These are phyloP conservation scores for Ips typographus DNA, from an alignment of 1,140 invertebrate genomes.

Conservation along the genomic window DNA sequence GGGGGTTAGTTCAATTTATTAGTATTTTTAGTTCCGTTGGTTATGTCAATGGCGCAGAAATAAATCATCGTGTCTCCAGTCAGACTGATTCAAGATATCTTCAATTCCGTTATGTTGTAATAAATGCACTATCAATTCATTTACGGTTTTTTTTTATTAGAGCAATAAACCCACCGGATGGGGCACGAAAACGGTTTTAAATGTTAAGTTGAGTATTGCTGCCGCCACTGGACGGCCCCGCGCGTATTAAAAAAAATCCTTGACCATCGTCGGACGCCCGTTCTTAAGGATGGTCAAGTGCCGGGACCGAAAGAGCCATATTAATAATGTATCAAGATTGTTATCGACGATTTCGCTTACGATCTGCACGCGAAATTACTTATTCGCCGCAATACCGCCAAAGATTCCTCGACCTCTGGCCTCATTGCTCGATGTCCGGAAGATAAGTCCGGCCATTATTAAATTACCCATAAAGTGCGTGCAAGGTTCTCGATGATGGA, in stretches of 20 bases:
- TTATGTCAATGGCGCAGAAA: too few species aligned
- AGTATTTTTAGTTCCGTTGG: too few species aligned
- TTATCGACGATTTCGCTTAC: conserved; percentile 31
- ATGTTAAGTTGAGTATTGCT: too few species aligned
- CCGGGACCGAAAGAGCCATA: conserved; percentile 23
- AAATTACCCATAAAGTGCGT: not conserved
- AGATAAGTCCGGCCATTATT: conserved; percentile 1
- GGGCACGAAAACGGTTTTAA: too few species aligned
- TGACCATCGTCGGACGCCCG: conserved; percentile 20
- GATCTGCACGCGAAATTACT: conserved; percentile 28
- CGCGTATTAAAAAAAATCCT: conserved; percentile 11
- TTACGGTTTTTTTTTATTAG: too few species aligned
- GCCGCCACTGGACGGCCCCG: not conserved
- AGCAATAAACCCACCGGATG: too few species aligned
- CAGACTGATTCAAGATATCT: too few species aligned
- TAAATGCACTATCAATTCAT: too few species aligned
- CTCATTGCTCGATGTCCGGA: conserved; percentile 20
- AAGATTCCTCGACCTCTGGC: conserved; percentile 17
- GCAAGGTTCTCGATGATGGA: too few species aligned
- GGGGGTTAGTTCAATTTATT: not conserved
- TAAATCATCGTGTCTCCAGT: too few species aligned
- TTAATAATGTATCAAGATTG: conserved; percentile 30
- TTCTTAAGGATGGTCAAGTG: conserved; percentile 27
- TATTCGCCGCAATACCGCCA: conserved; percentile 18
- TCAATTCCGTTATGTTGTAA: too few species aligned